These are phyloP conservation scores for Dicyrtomina minuta DNA, from an alignment of 2,888 invertebrate species.

Conservation along the genomic window DNA sequence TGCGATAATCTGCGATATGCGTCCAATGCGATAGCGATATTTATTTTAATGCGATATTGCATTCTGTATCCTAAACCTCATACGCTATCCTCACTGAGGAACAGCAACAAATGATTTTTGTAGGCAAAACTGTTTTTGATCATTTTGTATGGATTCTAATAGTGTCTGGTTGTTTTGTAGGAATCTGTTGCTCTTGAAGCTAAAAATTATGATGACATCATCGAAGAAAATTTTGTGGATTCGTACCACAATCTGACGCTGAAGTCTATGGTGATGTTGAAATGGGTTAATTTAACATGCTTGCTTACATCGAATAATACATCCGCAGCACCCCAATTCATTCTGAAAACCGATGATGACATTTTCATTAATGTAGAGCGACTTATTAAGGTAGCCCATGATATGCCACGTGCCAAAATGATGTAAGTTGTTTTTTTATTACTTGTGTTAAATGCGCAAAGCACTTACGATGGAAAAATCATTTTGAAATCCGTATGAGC, in stretches of 20 bases:
- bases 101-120: too few relatives aligned
- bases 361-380: slow-evolving; percentile 75
- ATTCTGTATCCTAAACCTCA: too few relatives aligned
- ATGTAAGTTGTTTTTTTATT: slow-evolving; percentile 37
- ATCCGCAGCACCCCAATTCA: slow-evolving; percentile 62
- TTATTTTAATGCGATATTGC: too few relatives aligned
- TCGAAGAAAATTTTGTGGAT: slow-evolving; percentile 80
- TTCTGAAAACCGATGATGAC: slow-evolving; percentile 84
- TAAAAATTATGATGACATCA: slow-evolving; percentile 70
- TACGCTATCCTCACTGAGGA: too few relatives aligned
- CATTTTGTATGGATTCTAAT: too few relatives aligned
- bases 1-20: too few relatives aligned
- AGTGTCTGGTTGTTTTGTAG: too few relatives aligned
- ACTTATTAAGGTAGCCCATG: slow-evolving; percentile 50
- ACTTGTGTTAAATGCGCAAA: too few relatives aligned
- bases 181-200: slow-evolving; percentile 67
- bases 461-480: too few relatives aligned
- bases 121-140: too few relatives aligned
- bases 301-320: slow-evolving; percentile 47
- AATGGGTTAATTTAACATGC: slow-evolving; percentile 74
- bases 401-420: slow-evolving; percentile 49
- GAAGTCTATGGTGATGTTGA: slow-evolving; percentile 80
- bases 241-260: slow-evolving; percentile 83
- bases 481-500: too few relatives aligned
- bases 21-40: too few relatives aligned